Percentiles rank a stretch among this genome's conserved stretches.
These are phyloP conservation scores for Acrocephalus kingi DNA, from an alignment of 2,113 vertebrate species.

Conservation along the genomic window DNA sequence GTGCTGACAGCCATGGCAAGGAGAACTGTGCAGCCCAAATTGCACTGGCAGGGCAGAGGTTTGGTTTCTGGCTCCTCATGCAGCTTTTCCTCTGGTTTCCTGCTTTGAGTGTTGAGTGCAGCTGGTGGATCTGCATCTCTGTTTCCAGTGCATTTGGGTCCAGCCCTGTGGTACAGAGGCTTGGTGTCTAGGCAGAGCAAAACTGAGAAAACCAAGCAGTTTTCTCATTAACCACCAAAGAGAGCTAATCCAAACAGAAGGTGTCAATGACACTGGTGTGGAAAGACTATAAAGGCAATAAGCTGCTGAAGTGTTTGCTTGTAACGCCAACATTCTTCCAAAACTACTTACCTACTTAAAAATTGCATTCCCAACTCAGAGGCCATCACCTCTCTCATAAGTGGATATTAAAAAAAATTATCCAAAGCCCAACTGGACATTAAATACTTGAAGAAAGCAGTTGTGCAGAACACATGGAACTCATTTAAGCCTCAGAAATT, in stretches of 20 bases:
- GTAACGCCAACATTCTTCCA: neutral
- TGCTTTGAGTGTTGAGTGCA: accelerated
- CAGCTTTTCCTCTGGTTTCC: neutral
- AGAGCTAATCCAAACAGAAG: constrained; percentile 5
- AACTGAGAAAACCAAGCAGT: neutral
- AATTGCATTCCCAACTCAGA: neutral
- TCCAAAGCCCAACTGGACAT: neutral
- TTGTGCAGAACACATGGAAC: neutral
- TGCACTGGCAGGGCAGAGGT: neutral
- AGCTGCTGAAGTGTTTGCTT: neutral
- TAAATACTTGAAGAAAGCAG: neutral
- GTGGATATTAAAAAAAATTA: neutral
- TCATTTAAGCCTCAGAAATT: constrained; percentile 8
- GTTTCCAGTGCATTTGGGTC: neutral
- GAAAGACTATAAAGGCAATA: neutral
- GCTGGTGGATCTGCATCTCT: neutral
- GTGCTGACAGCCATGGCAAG: neutral
- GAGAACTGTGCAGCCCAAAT: neutral
- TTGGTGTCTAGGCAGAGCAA: neutral
- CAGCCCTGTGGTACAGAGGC: neutral
- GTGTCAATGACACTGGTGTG: neutral
- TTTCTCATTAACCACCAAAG: neutral
- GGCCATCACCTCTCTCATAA: neutral
- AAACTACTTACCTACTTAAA: neutral
- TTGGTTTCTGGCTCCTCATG: neutral